Base-by-base conservation (phyloP, 1,140 invertebrate genomes). In the Orussus abietinus region DNA sequence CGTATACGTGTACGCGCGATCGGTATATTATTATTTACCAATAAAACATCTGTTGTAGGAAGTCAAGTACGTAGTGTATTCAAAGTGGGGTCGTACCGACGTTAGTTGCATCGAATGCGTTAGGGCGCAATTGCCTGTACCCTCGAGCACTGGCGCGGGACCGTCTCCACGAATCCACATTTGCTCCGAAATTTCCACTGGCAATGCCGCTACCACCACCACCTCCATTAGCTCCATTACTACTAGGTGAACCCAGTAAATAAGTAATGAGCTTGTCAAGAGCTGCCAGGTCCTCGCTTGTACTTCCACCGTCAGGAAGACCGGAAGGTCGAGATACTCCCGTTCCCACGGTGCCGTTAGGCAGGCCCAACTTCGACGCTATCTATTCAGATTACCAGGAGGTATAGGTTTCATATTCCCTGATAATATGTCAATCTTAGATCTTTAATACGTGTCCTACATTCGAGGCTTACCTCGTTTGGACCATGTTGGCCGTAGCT, bases 401-500 rank as follows among this genome's bases (percentile, higher is more conserved):
- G n/a, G n/a, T n/a, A n/a, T n/a, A n/a, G n/a, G n/a, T n/a, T n/a
- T n/a, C n/a, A n/a, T n/a, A n/a, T n/a, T n/a, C n/a, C n/a, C n/a
- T n/a, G n/a, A n/a, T n/a, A n/a, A n/a, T n/a, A n/a, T n/a, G n/a
- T n/a, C n/a, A n/a, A n/a, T n/a, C n/a, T n/a, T n/a, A n/a, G n/a
- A n/a, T n/a, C n/a, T n/a, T n/a, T n/a, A n/a, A n/a, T n/a, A n/a
- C n/a, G n/a, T n/a, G n/a, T n/a, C n/a, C n/a, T n/a, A n/a, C n/a
- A n/a, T n/a, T n/a, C n/a, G n/a, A n/a, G 22, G 42, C 47, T 66
- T 72, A 84, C 81, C 66, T 84, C 80, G 22, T 82, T 79, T 14
- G 77, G 73, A 21, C 74, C 78, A 48, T 82, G 79, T 54, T 78
- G 82, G 17, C 82, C 81, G 57, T 85, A 85, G 51, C 82, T 85